Conservation (phyloP, 2,888 invertebrate species). For the Cephus runcator region DNA sequence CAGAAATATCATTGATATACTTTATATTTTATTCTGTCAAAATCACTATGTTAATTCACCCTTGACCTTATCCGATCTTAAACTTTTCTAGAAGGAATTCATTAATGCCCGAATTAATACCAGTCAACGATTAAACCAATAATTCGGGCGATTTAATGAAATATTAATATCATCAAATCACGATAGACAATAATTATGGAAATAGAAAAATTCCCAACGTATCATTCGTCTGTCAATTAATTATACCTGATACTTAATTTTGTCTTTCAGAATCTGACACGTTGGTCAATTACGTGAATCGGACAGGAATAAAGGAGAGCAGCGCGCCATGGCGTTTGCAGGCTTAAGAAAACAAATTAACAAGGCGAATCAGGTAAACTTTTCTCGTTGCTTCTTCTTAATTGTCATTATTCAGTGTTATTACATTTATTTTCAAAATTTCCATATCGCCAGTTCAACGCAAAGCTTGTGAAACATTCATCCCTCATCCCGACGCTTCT, state of each 20-base stretch:
- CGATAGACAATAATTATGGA: no score
- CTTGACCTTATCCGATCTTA: no score
- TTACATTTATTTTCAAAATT: not conserved
- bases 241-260: not conserved
- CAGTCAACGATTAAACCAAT: no score
- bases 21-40: no score
- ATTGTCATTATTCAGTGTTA: not conserved
- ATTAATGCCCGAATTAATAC: no score
- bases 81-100: no score
- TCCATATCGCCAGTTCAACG: not conserved
- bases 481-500: conserved; percentile 18
- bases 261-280: conserved; percentile 20
- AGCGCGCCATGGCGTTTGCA: conserved; percentile 91
- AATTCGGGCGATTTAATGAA: no score
- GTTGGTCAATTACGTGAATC: conserved; percentile 2
- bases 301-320: conserved; percentile 26
- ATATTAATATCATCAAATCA: no score
- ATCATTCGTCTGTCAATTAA: not conserved
- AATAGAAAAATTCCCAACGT: no score
- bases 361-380: conserved; percentile 96
- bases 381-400: conserved; percentile 1
- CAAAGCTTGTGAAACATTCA: no score
- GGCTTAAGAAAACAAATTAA: conserved; percentile 99
- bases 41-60: no score
- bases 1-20: no score